phyloP scores from a whole-genome alignment of 2,797 vertebrate genomes.

The Anniella stebbinsi region DNA sequence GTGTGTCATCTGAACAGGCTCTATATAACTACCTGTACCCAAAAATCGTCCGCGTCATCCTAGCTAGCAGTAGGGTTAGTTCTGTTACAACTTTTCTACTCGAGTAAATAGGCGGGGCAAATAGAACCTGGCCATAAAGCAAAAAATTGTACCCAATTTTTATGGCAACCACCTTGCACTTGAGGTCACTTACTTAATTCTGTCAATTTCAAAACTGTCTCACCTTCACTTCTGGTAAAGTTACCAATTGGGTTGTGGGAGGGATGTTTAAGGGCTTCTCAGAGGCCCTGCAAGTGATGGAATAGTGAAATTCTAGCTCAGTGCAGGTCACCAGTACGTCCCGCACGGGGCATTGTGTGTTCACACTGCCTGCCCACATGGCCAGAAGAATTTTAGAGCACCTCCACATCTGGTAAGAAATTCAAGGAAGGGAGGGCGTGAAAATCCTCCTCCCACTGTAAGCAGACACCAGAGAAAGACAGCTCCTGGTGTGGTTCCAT shows the following conservation, averaged over 20 bases:
- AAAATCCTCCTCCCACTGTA: not conserved
- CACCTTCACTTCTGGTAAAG: not conserved
- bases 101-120: not conserved
- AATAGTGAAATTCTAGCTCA: not conserved
- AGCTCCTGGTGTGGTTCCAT: not conserved
- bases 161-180: not conserved
- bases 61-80: not conserved
- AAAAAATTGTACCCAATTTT: not conserved
- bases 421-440: not conserved
- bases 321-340: too few relatives aligned
- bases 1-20: too few relatives aligned
- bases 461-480: not conserved
- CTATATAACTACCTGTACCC: not conserved
- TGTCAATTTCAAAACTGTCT: not conserved
- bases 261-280: not conserved
- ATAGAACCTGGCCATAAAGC: not conserved
- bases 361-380: not conserved
- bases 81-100: not conserved
- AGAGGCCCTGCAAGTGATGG: not conserved
- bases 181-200: not conserved
- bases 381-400: not conserved
- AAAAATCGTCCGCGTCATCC: not conserved
- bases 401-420: not conserved
- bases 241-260: not conserved
- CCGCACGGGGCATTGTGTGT: not conserved